Evolutionary conservation across 2,888 invertebrate species (phyloP).

Genomic region (Mellilla xanthometata): DNA sequence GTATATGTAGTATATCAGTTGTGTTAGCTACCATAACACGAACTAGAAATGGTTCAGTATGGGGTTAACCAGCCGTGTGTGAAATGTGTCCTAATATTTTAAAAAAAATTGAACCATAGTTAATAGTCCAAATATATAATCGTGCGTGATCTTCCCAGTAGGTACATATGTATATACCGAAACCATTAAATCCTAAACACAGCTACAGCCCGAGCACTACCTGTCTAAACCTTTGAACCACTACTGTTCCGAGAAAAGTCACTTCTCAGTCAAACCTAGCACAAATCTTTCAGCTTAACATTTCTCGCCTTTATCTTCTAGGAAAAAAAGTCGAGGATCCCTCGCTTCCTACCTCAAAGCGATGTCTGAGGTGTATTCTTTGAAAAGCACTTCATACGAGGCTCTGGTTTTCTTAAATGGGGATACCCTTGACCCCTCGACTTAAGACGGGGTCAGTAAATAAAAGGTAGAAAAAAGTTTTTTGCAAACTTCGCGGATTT

Average conservation of each 20-base stretch:
- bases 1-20: no score
- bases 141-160: no score
- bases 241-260: constrained; percentile 8
- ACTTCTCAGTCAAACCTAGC: constrained; percentile 5
- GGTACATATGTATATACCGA: no score
- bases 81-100: no score
- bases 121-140: no score
- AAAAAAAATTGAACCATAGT: no score
- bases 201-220: not conserved
- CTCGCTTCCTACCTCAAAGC: constrained; percentile 2
- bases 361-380: constrained; percentile 11
- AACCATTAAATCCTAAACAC: no score
- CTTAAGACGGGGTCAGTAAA: constrained; percentile 23
- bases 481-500: constrained; percentile 20
- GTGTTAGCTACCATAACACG: no score
- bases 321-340: constrained; percentile 5
- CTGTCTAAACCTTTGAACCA: constrained; percentile 2
- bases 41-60: no score
- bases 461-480: constrained; percentile 21
- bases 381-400: constrained; percentile 25
- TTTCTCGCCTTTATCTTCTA: constrained; percentile 1
- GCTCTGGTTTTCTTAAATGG: constrained; percentile 22
- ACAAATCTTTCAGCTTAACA: not conserved
- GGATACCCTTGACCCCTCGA: constrained; percentile 27
- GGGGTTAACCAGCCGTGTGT: no score